Percentiles rank a stretch among this genome's conserved stretches.
Conservation (phyloP, 2,888 invertebrate genomes). For the Nycteola revayana region DNA sequence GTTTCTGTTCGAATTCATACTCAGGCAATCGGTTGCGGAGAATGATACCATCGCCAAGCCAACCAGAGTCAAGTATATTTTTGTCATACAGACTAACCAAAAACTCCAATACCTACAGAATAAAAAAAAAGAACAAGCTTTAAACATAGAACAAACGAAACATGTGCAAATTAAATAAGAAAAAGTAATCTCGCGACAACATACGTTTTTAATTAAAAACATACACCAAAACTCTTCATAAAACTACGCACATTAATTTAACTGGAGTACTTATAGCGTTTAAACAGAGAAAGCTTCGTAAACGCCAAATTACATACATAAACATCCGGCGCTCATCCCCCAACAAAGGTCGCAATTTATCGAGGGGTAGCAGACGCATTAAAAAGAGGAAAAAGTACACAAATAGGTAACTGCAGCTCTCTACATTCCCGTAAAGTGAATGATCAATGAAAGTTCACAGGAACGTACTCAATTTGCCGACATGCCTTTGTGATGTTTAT, state of each 20-base stretch:
- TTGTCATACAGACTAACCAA: too few species aligned
- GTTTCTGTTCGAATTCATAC: too few species aligned
- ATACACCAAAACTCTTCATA: slow-evolving; percentile 6
- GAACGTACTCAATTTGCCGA: too few species aligned
- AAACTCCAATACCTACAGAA: too few species aligned
- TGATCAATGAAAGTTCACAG: slow-evolving; percentile 27
- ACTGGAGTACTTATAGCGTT: slow-evolving; percentile 19
- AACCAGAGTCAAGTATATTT: too few species aligned
- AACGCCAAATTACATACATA: slow-evolving; percentile 58
- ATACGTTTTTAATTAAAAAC: slow-evolving; percentile 4
- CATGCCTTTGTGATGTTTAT: too few species aligned
- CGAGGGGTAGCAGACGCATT: slow-evolving; percentile 54
- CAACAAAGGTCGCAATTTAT: slow-evolving; percentile 65
- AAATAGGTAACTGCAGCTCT: slow-evolving; percentile 20
- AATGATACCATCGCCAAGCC: too few species aligned
- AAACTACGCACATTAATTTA: slow-evolving; percentile 21
- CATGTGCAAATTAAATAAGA: slow-evolving; percentile 5
- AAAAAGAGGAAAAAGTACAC: slow-evolving; percentile 48
- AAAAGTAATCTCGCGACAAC: not conserved
- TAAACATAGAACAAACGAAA: not conserved
- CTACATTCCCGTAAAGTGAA: slow-evolving; percentile 37
- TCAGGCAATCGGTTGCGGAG: too few species aligned
- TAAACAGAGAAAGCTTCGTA: slow-evolving; percentile 21
- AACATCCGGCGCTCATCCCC: slow-evolving; percentile 52
- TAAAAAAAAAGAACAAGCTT: too few species aligned